Conservation (phyloP, 2,888 invertebrate species). For the Ochropleura leucogaster region DNA sequence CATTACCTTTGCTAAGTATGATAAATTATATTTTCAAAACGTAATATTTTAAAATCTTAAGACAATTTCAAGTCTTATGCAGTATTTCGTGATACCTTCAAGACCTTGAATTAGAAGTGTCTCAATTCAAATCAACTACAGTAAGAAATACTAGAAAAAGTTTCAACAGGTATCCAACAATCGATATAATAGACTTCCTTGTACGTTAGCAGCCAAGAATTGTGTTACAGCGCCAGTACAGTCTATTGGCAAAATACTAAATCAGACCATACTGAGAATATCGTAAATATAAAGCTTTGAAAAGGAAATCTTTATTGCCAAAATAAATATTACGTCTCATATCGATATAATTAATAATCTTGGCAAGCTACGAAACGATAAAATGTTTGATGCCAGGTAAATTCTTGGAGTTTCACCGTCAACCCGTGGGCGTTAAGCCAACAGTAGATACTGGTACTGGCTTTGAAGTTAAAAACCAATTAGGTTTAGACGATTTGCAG, state of each 20-base stretch:
- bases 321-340: slow-evolving; percentile 25
- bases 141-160: slow-evolving; percentile 8
- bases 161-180: background rate
- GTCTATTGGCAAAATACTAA: slow-evolving; percentile 2
- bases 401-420: slow-evolving; percentile 41
- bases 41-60: slow-evolving; percentile 3
- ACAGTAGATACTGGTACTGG: slow-evolving; percentile 12
- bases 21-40: slow-evolving; percentile 8
- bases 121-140: background rate
- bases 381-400: slow-evolving; percentile 55
- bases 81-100: background rate
- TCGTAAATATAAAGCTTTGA: background rate
- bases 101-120: background rate
- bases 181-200: slow-evolving; percentile 1
- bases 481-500: slow-evolving; percentile 45
- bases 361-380: slow-evolving; percentile 38
- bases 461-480: slow-evolving; percentile 35
- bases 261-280: background rate
- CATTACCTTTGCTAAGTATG: slow-evolving; percentile 4
- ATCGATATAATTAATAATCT: slow-evolving; percentile 37
- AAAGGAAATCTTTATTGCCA: slow-evolving; percentile 6
- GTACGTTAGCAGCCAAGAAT: slow-evolving; percentile 14
- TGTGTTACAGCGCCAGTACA: background rate
- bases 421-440: slow-evolving; percentile 49
- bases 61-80: background rate